These are phyloP conservation scores for Orchesella flavescens DNA, from an alignment of 2,888 invertebrate genomes.

Conservation along the genomic window DNA sequence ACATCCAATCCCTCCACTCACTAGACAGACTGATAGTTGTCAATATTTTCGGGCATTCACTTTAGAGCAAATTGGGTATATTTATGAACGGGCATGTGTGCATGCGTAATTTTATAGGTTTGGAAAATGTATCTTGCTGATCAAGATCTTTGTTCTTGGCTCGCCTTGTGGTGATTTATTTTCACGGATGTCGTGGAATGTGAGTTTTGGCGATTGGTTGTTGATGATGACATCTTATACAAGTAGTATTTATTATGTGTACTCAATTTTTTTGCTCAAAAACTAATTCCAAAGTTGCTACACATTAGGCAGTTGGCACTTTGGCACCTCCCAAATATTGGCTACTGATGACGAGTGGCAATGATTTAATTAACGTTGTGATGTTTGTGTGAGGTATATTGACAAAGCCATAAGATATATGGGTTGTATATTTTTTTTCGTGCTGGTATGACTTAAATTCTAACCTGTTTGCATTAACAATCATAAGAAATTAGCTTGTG, in stretches of 20 bases:
- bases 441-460: too few species aligned
- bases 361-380: background rate
- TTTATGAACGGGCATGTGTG: conserved; percentile 36
- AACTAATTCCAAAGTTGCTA: too few species aligned
- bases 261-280: too few species aligned
- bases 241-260: too few species aligned
- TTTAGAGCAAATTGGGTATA: conserved; percentile 33
- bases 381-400: too few species aligned
- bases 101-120: conserved; percentile 36
- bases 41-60: conserved; percentile 30
- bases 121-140: background rate
- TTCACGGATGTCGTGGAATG: background rate
- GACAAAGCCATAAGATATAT: too few species aligned
- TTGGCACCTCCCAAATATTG: too few species aligned
- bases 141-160: conserved; percentile 7
- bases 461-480: too few species aligned
- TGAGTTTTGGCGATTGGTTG: conserved; percentile 13
- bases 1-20: background rate
- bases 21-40: conserved; percentile 35
- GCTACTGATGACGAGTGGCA: background rate
- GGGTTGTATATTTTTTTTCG: too few species aligned
- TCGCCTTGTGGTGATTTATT: conserved; percentile 12
- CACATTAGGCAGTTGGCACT: too few species aligned
- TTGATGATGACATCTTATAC: background rate
- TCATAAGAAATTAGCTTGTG: too few species aligned